Conservation (phyloP, 2,888 invertebrate genomes). For the Perithous albicinctus region DNA sequence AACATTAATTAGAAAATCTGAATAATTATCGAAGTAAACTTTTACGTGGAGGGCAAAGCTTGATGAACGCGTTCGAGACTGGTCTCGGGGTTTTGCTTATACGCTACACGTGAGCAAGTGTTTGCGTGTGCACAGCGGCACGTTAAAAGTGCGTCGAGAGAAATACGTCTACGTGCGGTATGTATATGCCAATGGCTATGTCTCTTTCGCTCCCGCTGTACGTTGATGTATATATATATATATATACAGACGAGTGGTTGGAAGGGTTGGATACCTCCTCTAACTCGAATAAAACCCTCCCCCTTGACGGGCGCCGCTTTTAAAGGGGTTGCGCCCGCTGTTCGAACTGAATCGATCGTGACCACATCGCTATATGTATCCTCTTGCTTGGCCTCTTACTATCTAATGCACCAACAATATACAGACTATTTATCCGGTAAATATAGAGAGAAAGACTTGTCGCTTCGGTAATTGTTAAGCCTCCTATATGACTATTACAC, state of each 20-base stretch:
- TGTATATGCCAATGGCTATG: conserved; percentile 29
- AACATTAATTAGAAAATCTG: conserved; percentile 84
- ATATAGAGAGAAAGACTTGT: conserved; percentile 16
- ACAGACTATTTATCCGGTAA: conserved; percentile 65
- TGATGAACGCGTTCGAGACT: conserved; percentile 41
- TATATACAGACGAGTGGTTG: conserved; percentile 14
- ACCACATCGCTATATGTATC: conserved; percentile 70
- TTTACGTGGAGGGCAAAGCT: conserved; percentile 75
- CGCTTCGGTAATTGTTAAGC: not conserved
- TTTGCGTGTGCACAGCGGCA: conserved; percentile 62
- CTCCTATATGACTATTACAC: not conserved
- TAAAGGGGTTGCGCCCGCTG: conserved; percentile 72
- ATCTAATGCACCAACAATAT: conserved; percentile 69
- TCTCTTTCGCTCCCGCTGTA: conserved; percentile 62
- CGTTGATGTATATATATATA: not conserved
- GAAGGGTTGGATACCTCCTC: conserved; percentile 50
- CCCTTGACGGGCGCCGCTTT: conserved; percentile 69
- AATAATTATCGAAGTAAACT: conserved; percentile 83
- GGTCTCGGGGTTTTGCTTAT: conserved; percentile 34
- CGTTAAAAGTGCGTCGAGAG: conserved; percentile 49
- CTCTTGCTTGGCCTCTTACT: conserved; percentile 27
- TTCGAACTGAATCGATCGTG: conserved; percentile 79
- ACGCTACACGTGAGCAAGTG: conserved; percentile 57
- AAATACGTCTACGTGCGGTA: conserved; percentile 47
- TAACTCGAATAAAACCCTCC: conserved; percentile 49